Conservation (phyloP, 1,140 invertebrate species). For the Saccostrea glomerata region DNA sequence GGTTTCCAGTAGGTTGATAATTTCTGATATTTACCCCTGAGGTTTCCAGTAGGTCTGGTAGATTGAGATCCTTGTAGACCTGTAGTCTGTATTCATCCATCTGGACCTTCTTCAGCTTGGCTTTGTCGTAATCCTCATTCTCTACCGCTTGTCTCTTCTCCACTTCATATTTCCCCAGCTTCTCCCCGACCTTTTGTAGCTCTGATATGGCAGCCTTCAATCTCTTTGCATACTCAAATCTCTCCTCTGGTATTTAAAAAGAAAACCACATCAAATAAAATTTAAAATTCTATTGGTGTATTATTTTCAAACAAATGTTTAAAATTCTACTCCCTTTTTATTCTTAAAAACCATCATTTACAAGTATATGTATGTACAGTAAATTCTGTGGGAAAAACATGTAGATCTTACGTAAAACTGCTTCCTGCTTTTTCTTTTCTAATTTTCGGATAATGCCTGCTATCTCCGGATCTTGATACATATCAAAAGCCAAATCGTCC, state of each 20-base stretch:
- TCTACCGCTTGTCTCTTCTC: constrained; percentile 95
- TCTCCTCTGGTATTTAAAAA: constrained; percentile 84
- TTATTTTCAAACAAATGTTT: background rate
- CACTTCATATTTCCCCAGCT: constrained; percentile 92
- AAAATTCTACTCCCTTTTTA: background rate
- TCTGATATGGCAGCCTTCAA: constrained; percentile 91
- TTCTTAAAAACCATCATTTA: background rate
- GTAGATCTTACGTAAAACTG: constrained; percentile 82
- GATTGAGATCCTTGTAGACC: constrained; percentile 85
- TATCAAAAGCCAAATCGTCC: constrained; percentile 96
- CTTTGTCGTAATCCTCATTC: constrained; percentile 93
- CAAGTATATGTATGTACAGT: background rate
- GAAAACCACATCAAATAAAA: background rate
- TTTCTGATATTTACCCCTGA: constrained; percentile 76
- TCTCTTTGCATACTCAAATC: constrained; percentile 94
- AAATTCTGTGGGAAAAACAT: background rate
- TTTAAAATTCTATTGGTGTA: background rate
- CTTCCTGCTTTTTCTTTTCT: constrained; percentile 91
- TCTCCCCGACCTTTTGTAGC: constrained; percentile 89
- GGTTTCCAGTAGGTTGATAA: background rate
- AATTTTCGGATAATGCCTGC: constrained; percentile 92
- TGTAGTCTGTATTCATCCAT: constrained; percentile 89
- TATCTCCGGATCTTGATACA: constrained; percentile 97
- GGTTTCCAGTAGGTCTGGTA: constrained; percentile 89
- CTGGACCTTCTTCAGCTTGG: constrained; percentile 91